phyloP scores from a whole-genome alignment of 1,140 invertebrate species.

The Zophobas atratus region DNA sequence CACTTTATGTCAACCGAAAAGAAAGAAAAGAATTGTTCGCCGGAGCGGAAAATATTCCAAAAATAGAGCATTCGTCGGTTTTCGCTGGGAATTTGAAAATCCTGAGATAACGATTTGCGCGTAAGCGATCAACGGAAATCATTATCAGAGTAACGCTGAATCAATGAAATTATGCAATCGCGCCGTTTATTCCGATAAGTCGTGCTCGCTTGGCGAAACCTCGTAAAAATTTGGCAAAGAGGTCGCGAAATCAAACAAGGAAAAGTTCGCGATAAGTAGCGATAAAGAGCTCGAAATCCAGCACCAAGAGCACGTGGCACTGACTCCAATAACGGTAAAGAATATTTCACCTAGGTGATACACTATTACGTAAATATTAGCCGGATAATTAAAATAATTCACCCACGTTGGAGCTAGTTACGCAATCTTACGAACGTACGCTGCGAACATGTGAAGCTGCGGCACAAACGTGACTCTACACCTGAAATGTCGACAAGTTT shows the following conservation, averaged over 20 bases:
- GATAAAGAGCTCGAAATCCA: conserved; percentile 34
- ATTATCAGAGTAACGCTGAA: not conserved
- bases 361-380: conserved; percentile 47
- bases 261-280: conserved; percentile 7
- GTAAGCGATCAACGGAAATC: too few relatives aligned
- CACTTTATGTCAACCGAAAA: too few relatives aligned
- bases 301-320: conserved; percentile 42
- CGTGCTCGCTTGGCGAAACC: conserved; percentile 22
- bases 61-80: too few relatives aligned
- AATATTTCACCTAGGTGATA: conserved; percentile 38
- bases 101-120: too few relatives aligned
- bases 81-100: too few relatives aligned
- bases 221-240: conserved; percentile 44
- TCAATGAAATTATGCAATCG: conserved; percentile 30
- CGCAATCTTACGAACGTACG: conserved; percentile 53
- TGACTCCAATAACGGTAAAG: conserved; percentile 33
- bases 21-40: too few relatives aligned
- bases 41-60: too few relatives aligned
- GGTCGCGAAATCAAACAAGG: conserved; percentile 34
- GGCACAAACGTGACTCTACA: conserved; percentile 19
- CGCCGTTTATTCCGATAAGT: conserved; percentile 35
- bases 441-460: conserved; percentile 52
- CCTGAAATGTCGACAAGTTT: conserved; percentile 37
- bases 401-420: conserved; percentile 52
- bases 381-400: conserved; percentile 56